Base-by-base conservation (phyloP, 2,113 vertebrate genomes). In the Nothocercus nigrocapillus region DNA sequence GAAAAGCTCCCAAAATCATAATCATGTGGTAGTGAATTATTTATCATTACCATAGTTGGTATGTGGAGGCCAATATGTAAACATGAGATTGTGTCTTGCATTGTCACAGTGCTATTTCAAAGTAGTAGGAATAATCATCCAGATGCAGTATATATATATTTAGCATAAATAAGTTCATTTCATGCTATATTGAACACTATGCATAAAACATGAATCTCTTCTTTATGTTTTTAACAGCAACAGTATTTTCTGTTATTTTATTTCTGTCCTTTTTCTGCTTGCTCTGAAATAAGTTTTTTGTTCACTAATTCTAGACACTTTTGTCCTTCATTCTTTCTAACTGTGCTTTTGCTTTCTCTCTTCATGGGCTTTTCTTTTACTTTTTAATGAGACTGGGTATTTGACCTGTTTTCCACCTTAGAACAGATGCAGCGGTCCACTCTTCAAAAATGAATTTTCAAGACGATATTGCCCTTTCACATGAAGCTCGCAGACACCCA, bases 321-420 rank as follows among this genome's bases (percentile, higher is more conserved):
- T 5, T 84, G 34, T 56, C 42, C 27, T 15, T 81, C 34, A 5
- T 64, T 78, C 51, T 82, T 94, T 85, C 90, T 21, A 72, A 51
- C 25, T 78, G 7, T 78, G 63, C 0, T 0, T 78, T 92, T 84
- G 19, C 69, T 72, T 88, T 88, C 56, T 78, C 47, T 32, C 64
- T 82, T 85, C 17, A 19, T 30, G 14, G 34, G 42, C 45, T 85
- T 63, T 76, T 70, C 68, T 67, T 67, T 18, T 62, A 56, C 17
- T 62, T 91, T 93, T 86, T 78, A 90, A 90, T 74, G 34, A 92
- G 34, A 22, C 53, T 82, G 53, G 4, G 24, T 84, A 22, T 90
- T 83, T 93, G 92, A 90, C 77, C 80, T 79, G 28, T 68, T 78
- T 68, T 90, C n/a, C 22, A 34, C 61, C 38, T 88, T 54, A 86